A percentile compares a stretch with the other conserved stretches of the same genome.
These are phyloP conservation scores for Carassius auratus DNA, from an alignment of 2,113 vertebrate species.

Conservation along the genomic window DNA sequence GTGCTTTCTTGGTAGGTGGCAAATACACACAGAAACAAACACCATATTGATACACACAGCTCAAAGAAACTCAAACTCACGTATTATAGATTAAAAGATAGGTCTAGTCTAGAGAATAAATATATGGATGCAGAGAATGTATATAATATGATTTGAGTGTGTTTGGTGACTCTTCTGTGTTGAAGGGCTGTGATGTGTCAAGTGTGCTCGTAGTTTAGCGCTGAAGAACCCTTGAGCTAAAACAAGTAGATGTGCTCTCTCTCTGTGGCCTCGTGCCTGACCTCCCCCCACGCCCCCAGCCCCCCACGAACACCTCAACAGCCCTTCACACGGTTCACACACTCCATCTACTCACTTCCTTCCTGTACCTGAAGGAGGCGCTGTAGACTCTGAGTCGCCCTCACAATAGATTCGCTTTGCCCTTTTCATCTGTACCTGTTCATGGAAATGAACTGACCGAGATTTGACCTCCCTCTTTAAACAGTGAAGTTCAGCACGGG, in stretches of 20 bases:
- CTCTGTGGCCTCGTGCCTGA: background rate
- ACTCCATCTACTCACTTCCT: background rate
- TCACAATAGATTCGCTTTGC: background rate
- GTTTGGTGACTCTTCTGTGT: conserved; percentile 19
- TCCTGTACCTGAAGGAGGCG: conserved; percentile 3
- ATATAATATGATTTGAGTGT: background rate
- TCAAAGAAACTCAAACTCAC: background rate
- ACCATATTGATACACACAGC: background rate
- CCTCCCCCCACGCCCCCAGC: background rate
- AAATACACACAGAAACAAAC: background rate
- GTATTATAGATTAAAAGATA: background rate
- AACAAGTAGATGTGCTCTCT: conserved; percentile 37
- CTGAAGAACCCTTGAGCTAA: conserved; percentile 37
- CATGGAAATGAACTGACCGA: background rate
- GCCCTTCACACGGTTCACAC: background rate
- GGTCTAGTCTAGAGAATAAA: background rate
- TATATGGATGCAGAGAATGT: background rate
- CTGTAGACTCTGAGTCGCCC: conserved; percentile 1
- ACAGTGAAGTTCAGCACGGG: background rate
- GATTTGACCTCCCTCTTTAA: background rate
- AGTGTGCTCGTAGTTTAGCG: conserved; percentile 28
- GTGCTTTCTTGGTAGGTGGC: conserved; percentile 87
- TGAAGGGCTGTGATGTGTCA: conserved; percentile 36
- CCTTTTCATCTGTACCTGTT: background rate
- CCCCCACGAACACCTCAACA: conserved; percentile 5